Percentiles rank a stretch among this genome's conserved stretches.
Evolutionary conservation across 2,888 invertebrate genomes (phyloP).

Genomic region (Tromatobia lineatoria): DNA sequence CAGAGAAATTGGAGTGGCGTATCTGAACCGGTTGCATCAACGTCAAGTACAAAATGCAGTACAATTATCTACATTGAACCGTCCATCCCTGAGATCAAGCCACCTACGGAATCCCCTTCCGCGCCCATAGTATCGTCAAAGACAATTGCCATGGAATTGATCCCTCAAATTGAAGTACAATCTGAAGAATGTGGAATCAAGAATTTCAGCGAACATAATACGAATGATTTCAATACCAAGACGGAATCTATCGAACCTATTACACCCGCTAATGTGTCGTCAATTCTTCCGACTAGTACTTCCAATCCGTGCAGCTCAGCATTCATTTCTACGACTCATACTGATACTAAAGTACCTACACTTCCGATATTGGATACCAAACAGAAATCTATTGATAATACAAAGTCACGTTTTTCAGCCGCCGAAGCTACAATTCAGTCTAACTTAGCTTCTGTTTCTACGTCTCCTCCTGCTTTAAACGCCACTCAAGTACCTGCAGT

Average conservation of each 20-base stretch:
- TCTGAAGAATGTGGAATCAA: neutral
- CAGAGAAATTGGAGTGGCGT: constrained; percentile 34
- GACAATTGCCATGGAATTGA: constrained; percentile 25
- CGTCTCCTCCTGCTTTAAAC: neutral
- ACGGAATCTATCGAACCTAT: neutral
- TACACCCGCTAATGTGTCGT: neutral
- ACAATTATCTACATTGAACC: constrained; percentile 64
- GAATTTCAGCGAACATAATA: neutral
- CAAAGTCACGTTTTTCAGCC: neutral
- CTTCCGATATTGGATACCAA: neutral
- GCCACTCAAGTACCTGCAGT: no score
- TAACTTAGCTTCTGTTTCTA: neutral
- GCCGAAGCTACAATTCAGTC: neutral
- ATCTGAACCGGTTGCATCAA: constrained; percentile 1
- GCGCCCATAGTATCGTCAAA: neutral
- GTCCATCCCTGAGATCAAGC: constrained; percentile 42
- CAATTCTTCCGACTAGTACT: neutral
- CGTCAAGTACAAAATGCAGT: constrained; percentile 58
- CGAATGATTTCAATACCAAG: neutral
- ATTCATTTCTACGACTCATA: neutral
- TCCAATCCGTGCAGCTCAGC: neutral
- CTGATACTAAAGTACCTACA: neutral
- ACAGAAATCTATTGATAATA: neutral
- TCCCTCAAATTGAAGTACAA: constrained; percentile 5
- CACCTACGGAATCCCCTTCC: neutral